Percentiles rank a stretch among this genome's conserved stretches.
Conservation (phyloP, 1,140 invertebrate genomes). For the Xylocopa sonorina region DNA sequence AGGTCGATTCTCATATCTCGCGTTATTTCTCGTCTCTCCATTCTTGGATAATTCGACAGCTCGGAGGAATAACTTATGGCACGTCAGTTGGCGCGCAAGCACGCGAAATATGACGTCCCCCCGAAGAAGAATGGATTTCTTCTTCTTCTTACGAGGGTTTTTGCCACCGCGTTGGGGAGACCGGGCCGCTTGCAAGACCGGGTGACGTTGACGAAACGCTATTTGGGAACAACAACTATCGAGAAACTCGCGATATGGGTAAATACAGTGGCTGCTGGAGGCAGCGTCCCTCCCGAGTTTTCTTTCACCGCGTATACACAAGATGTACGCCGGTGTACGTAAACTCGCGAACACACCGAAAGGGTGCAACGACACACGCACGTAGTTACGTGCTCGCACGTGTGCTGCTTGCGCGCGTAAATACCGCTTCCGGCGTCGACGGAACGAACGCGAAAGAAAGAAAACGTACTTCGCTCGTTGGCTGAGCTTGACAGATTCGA, state of each 20-base stretch:
- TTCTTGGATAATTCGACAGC: conserved; percentile 36
- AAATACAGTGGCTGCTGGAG: conserved; percentile 67
- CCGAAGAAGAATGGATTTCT: conserved; percentile 62
- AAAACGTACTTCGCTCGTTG: conserved; percentile 70
- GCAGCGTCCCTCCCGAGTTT: conserved; percentile 60
- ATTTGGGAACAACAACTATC: conserved; percentile 72
- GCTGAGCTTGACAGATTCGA: conserved; percentile 76
- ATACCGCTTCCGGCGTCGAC: conserved; percentile 56
- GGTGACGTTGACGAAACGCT: conserved; percentile 71
- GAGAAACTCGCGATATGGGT: conserved; percentile 72
- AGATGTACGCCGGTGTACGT: conserved; percentile 18
- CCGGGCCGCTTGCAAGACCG: conserved; percentile 30
- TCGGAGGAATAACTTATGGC: conserved; percentile 51
- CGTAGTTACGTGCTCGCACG: too few species aligned
- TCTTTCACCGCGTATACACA: conserved; percentile 28
- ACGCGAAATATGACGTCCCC: conserved; percentile 39
- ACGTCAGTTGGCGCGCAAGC: conserved; percentile 29
- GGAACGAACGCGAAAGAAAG: conserved; percentile 63
- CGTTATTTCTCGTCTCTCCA: conserved; percentile 6
- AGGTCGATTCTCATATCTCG: too few species aligned
- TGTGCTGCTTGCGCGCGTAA: conserved; percentile 3
- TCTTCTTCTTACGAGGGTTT: conserved; percentile 55
- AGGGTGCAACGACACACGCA: conserved; percentile 48
- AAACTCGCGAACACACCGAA: conserved; percentile 29
- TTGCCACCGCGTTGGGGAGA: conserved; percentile 32